These are phyloP conservation scores for Metallyticus violacea DNA, from an alignment of 2,888 invertebrate species.

Conservation along the genomic window DNA sequence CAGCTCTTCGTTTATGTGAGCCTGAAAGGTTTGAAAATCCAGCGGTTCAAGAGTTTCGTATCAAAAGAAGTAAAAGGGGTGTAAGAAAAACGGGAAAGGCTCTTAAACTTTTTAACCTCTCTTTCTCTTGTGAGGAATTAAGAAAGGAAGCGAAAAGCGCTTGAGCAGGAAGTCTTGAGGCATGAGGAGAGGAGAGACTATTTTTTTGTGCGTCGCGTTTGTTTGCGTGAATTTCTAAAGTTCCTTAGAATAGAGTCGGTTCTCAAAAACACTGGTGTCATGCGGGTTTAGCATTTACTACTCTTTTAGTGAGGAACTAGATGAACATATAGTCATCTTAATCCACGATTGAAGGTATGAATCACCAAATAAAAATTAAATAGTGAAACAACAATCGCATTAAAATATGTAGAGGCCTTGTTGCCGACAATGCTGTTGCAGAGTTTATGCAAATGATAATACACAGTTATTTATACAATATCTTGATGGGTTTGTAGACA, in stretches of 20 bases:
- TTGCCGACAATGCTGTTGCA: too few species aligned
- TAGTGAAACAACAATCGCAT: too few species aligned
- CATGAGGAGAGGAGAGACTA: background rate
- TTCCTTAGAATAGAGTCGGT: background rate
- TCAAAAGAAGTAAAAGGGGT: background rate
- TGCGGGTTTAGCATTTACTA: too few species aligned
- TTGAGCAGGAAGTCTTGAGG: background rate
- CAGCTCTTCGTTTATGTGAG: background rate
- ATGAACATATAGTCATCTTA: too few species aligned
- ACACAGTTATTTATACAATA: too few species aligned
- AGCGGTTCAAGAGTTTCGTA: background rate
- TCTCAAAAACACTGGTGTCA: too few species aligned
- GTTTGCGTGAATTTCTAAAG: background rate
- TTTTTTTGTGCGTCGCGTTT: background rate
- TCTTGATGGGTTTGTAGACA: too few species aligned
- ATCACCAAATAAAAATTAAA: too few species aligned
- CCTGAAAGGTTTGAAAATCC: background rate
- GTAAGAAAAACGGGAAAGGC: background rate
- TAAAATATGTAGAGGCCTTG: too few species aligned
- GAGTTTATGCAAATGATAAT: too few species aligned
- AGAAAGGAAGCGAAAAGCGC: background rate
- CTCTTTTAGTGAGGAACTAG: too few species aligned
- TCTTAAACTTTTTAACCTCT: background rate
- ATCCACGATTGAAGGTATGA: too few species aligned
- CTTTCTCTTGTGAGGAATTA: background rate